phyloP scores from a whole-genome alignment of 2,113 vertebrate species.

The Geococcyx californianus region DNA sequence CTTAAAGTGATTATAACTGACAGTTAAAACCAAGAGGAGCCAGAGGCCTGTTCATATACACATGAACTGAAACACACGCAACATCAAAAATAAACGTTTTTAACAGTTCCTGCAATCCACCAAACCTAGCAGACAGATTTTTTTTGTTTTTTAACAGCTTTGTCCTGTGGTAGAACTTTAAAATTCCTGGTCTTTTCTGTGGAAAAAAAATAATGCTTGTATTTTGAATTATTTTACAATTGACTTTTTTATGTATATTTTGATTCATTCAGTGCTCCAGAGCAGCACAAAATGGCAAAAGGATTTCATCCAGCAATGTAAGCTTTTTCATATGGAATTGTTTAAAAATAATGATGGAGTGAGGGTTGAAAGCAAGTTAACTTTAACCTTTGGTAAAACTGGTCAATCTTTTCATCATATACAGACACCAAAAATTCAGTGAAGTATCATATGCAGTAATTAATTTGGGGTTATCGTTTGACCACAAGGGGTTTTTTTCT shows the following conservation, averaged over 20 bases:
- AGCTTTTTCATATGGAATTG: conserved; percentile 62
- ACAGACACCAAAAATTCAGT: background rate
- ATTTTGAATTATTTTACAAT: conserved; percentile 2
- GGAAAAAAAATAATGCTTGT: background rate
- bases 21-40: conserved; percentile 64
- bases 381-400: conserved; percentile 17
- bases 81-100: conserved; percentile 49
- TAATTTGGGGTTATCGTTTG: conserved; percentile 11
- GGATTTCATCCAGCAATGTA: conserved; percentile 29
- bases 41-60: conserved; percentile 24
- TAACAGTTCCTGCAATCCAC: background rate
- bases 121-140: background rate
- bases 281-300: conserved; percentile 20
- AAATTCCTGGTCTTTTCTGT: background rate
- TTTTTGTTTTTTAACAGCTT: background rate
- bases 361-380: background rate
- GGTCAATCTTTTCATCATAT: background rate
- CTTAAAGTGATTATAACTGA: conserved; percentile 65
- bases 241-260: conserved; percentile 42
- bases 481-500: background rate
- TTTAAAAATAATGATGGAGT: conserved; percentile 40
- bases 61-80: conserved; percentile 48
- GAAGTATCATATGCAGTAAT: background rate
- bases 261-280: conserved; percentile 35
- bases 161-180: background rate